A percentile compares a stretch with the other conserved stretches of the same genome.
Evolutionary conservation across 2,888 invertebrate genomes (phyloP).

Genomic region (Galeruca laticollis): DNA sequence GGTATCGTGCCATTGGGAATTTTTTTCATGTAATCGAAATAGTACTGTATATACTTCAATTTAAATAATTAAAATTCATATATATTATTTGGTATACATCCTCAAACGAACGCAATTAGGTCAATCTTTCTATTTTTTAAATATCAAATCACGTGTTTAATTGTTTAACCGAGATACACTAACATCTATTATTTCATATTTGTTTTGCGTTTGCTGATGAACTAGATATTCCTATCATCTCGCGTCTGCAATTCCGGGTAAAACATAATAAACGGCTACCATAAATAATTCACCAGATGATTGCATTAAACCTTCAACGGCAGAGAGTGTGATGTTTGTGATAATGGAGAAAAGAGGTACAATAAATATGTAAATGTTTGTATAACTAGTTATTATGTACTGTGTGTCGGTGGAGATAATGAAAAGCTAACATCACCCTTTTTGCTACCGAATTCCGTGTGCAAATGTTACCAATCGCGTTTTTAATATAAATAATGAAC

Average conservation of each 20-base stretch:
- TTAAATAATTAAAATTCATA: no score
- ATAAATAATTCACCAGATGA: slow-evolving; percentile 9
- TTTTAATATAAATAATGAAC: no score
- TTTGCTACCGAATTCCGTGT: background rate
- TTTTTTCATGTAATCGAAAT: no score
- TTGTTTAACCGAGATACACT: background rate
- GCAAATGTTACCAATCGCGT: background rate
- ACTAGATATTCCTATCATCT: background rate
- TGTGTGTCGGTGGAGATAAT: slow-evolving; percentile 8
- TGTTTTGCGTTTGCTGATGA: background rate
- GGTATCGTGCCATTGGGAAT: no score
- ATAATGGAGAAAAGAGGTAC: slow-evolving; percentile 4
- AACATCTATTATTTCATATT: background rate
- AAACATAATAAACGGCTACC: background rate
- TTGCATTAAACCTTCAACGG: slow-evolving; percentile 4
- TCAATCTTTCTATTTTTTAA: background rate
- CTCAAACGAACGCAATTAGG: background rate
- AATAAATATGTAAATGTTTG: slow-evolving; percentile 12
- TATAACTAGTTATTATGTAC: background rate
- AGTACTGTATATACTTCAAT: no score
- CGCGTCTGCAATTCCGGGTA: slow-evolving; percentile 10
- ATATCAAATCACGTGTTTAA: background rate
- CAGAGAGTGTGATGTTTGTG: slow-evolving; percentile 7
- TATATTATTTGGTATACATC: no score
- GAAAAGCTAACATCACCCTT: background rate